Base-by-base conservation (phyloP, 2,888 invertebrate genomes). In the Metopia argyrocephala region DNA sequence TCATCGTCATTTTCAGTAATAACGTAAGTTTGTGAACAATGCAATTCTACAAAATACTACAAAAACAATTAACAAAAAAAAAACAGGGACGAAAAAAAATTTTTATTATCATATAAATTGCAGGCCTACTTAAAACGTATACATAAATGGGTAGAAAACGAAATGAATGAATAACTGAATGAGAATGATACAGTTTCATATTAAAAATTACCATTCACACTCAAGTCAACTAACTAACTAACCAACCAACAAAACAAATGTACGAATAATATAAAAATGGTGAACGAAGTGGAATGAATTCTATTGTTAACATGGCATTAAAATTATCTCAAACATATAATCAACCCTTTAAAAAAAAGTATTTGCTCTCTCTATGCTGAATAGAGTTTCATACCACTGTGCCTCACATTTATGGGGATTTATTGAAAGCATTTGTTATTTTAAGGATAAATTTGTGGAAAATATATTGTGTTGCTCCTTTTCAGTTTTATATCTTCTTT, bases 361-460 rank as follows among this genome's bases (percentile, higher is more conserved):
- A 38, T 21, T 38, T 21, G 18, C 27, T 25, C 54, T 61, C 9
- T 54, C 31, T 27, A 21, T 52, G 21, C 45, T 52, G 12, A 12
- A 12, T 18, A 38, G 46, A 9, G n/a, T 28, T 20, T 31, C 18
- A 18, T 66, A 20, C n/a, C 57, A 23, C 18, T 66, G 25, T 18
- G 20, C 50, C 31, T 48, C 15, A 27, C 3, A 38, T 15, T 38
- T 15, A 2, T 9, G 56, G 38, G 52, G 9, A 12, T n/a, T 61
- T 70, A 54, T 73, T 73, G 27, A 38, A 65, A 15, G 59, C 52
- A 52, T 56, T 75, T 81, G 81, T 81, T 81, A 68, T 81, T 75
- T 70, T 75, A 81, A 78, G 78, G 54, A 81, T 80, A 70, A 81
- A 81, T 65, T 81, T 81, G n/a, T n/a, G 21, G 66, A 78, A 66